Evolutionary conservation across 2,113 vertebrate genomes (phyloP).

Genomic region (human (Homo sapiens)): DNA sequence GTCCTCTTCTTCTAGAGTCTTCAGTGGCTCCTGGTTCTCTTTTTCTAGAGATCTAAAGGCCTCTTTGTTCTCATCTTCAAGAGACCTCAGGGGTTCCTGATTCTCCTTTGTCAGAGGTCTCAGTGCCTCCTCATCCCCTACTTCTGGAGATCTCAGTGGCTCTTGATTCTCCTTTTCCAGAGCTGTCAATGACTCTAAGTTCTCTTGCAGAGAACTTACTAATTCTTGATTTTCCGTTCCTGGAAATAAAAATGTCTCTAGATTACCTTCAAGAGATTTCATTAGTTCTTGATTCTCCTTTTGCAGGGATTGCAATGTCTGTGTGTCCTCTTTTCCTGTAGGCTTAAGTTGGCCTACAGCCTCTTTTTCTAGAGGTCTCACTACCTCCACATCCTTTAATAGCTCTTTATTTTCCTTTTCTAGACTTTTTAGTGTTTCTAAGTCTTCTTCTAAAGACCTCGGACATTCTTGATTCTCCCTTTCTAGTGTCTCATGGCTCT

Average conservation of each 20-base stretch:
- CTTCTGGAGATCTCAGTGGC: not conserved
- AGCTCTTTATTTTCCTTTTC: slow-evolving; percentile 18
- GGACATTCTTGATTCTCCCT: slow-evolving; percentile 5
- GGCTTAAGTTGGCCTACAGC: not conserved
- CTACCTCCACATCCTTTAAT: not conserved
- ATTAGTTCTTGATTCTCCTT: not conserved
- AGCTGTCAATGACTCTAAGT: not conserved
- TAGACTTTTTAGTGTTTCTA: not conserved
- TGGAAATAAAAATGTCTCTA: slow-evolving; percentile 19
- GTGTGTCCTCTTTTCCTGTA: not conserved
- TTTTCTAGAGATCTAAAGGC: not conserved
- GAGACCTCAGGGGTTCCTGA: not conserved
- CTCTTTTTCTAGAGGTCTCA: not conserved
- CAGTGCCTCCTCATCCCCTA: not conserved
- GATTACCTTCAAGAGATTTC: not conserved
- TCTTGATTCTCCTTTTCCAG: slow-evolving; percentile 17
- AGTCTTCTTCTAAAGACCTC: not conserved
- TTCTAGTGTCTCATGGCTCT: not conserved
- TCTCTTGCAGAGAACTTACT: not conserved
- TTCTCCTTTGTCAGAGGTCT: not conserved
- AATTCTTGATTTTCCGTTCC: slow-evolving; percentile 28
- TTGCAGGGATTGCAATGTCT: not conserved
- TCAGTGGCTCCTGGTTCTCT: not conserved
- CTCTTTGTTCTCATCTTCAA: not conserved
- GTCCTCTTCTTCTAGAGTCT: not conserved